Evolutionary conservation across 2,113 vertebrate genomes (phyloP).

Genomic region (Setophaga petechia): DNA sequence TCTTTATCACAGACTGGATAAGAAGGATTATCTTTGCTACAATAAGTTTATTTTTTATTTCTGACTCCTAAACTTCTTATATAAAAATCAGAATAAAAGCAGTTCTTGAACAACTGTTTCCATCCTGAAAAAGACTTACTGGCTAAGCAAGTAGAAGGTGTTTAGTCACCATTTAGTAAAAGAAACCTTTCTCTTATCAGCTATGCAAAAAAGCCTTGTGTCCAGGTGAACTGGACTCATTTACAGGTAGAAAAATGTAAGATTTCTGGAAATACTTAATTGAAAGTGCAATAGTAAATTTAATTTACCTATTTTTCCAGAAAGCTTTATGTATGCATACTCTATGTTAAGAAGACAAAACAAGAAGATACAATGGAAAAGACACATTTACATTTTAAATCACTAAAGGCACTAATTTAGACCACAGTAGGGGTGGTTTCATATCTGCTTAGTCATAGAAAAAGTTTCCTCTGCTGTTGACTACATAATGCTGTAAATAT

Average conservation of each 20-base stretch:
- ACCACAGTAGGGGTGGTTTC: neutral
- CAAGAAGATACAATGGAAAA: neutral
- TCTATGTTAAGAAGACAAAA: neutral
- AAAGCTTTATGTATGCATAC: neutral
- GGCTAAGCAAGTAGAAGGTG: neutral
- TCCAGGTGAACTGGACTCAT: neutral
- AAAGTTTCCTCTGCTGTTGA: neutral
- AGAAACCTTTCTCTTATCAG: neutral
- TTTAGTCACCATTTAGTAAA: neutral
- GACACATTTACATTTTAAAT: neutral
- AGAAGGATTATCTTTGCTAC: neutral
- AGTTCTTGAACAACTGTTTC: neutral
- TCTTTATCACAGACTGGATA: neutral
- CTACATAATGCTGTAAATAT: neutral
- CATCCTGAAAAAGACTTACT: neutral
- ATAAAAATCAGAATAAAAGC: neutral
- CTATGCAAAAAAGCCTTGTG: accelerated
- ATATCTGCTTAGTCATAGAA: neutral
- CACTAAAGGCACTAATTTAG: neutral
- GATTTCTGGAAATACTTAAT: neutral
- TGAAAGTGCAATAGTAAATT: neutral
- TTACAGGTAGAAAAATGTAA: neutral
- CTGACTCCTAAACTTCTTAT: neutral
- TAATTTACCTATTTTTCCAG: neutral
- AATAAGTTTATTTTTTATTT: neutral